Evolutionary conservation across 2,113 vertebrate species (phyloP).

Genomic region (Heterotis niloticus): DNA sequence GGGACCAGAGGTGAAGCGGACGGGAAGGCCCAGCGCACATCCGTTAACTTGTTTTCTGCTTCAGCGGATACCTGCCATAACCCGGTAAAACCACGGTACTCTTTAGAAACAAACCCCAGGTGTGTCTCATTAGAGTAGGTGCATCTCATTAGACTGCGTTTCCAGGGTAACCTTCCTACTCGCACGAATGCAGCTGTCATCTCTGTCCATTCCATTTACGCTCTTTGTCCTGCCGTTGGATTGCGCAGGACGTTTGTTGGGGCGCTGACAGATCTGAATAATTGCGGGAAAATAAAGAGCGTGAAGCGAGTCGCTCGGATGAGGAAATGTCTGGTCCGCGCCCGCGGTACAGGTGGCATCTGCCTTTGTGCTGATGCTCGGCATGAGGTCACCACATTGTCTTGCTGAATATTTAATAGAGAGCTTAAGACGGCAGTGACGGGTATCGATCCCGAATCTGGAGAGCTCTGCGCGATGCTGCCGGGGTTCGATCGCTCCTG

Average conservation of each 20-base stretch:
- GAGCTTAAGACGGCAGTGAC: conserved; percentile 21
- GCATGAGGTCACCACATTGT: conserved; percentile 20
- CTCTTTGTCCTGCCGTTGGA: not conserved
- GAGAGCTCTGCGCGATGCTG: conserved; percentile 11
- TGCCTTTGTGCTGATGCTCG: not conserved
- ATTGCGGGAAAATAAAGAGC: too few species aligned
- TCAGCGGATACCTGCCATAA: not conserved
- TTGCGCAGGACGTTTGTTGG: not conserved
- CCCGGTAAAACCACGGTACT: too few species aligned
- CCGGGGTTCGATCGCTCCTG: conserved; percentile 6
- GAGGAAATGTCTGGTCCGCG: too few species aligned
- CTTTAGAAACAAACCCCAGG: conserved; percentile 20
- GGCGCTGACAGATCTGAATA: too few species aligned
- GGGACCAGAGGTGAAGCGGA: too few species aligned
- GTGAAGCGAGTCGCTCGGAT: too few species aligned
- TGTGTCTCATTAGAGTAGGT: conserved; percentile 8
- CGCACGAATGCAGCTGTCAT: conserved; percentile 7
- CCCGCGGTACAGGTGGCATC: too few species aligned
- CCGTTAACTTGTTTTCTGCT: not conserved
- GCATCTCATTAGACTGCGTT: conserved; percentile 19
- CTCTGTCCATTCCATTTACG: conserved; percentile 10
- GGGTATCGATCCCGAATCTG: conserved; percentile 17
- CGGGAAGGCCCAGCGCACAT: too few species aligned
- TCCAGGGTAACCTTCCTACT: conserved; percentile 21
- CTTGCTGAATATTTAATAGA: conserved; percentile 17